Evolutionary conservation across 2,888 invertebrate genomes (phyloP), one percentile per base, ranked within the genome.

Genomic region (Dione juno): DNA sequence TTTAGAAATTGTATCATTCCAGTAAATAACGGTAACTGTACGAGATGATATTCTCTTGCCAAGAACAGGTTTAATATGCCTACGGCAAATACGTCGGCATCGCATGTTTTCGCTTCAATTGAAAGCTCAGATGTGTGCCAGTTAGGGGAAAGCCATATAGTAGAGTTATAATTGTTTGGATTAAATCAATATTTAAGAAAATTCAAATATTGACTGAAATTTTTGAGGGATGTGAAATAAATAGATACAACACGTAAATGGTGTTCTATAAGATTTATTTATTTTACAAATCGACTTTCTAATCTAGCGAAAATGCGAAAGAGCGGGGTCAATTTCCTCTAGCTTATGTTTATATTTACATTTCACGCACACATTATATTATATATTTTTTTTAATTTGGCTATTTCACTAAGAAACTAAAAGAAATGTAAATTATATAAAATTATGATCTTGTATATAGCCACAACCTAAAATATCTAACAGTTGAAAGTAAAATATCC

Each of bases 11-110:
- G 57, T 57, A 57, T 37, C 40, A 16, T 57, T 57, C 40, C 37
- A 57, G 57, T 57, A 57, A 57, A 57, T 57, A 57, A 57, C 57
- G 57, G 57, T 16, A 57, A 57, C 57, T 57, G 57, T 57, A 57
- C 57, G 57, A 57, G 57, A 57, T 57, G 57, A 57, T 57, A 57
- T 57, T 57, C 57, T 57, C 57, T 57, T 57, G 57, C 57, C 57
- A 57, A 57, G 57, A 57, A 57, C 57, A 57, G 57, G 57, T 57
- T 57, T 57, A 57, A 57, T 57, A 57, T 37, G 57, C 57, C 57
- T 57, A 57, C 57, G 37, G 57, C 57, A 57, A 57, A 57, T 57
- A 57, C 57, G 57, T 40, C 40, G 37, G 57, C 57, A 40, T 57
- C 16, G 57, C 37, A 16, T 57, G 57, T 57, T 57, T 40, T 40